Evolutionary conservation across 30 jellyfish, hydroid and myxozoan species (phyloP), one percentile per base, ranked within the genome.

Genomic region (Chrysaora quinquecirrha): DNA sequence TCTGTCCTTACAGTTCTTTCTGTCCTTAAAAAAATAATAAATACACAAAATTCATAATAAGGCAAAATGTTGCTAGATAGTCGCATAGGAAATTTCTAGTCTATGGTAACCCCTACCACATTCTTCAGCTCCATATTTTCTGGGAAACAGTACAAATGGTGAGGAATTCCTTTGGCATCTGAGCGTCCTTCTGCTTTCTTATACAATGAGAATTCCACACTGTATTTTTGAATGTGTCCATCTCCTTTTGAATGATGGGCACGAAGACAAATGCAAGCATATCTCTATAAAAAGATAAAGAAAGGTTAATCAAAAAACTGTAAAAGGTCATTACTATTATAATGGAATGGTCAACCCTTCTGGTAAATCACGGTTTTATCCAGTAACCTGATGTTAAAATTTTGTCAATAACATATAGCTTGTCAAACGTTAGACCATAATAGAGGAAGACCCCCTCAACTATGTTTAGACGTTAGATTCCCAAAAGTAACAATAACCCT

Each of bases 121-220:
- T 58, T 58, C 72, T 25, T 58, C 72, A 25, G 72, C 72, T 19
- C 72, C 72, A 58, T 58, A 58, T 19, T 25, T 25, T 58, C 72
- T 20, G 72, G 72, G 32, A 58, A 58, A 19, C 32, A 20, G 32
- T 58, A 58, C 72, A 58, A 25, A 58, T 58, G 72, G 32, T 58
- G 32, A 19, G 72, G 72, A 20, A 58, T 25, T 19, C 72, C 72
- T 58, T 58, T 58, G 72, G 72, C 32, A 58, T 20, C 72, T 19
- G 28, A 25, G 72, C 72, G 28, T 58, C 32, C 32, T 25, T 20
- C 32, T 58, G 72, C 23, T 58, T 58, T 58, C 72, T 58, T 19
- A 58, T 25, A 19, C 72, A 9, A 58, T 58, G 23, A 58, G 72
- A n/a, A n/a, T 19, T 20, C 32, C 32, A 20, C 72, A 58, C 72